Conservation (phyloP, 2,888 invertebrate genomes). For the Branchellion lobata region DNA sequence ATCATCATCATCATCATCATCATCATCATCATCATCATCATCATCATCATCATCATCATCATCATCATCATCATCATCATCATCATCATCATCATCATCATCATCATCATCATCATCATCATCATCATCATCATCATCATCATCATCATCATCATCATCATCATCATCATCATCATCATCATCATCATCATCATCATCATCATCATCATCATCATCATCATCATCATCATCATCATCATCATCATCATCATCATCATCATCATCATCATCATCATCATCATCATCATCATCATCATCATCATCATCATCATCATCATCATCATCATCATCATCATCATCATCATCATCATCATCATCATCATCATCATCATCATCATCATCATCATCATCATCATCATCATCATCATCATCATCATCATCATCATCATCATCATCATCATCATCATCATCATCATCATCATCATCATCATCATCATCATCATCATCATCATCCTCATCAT, state of each 20-base stretch:
- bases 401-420: slow-evolving; percentile 33
- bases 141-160: neutral
- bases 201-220: neutral
- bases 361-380: slow-evolving; percentile 26
- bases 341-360: neutral
- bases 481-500: too few species aligned
- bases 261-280: neutral
- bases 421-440: slow-evolving; percentile 33
- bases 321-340: slow-evolving; percentile 1
- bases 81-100: neutral
- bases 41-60: neutral
- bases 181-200: neutral
- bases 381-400: slow-evolving; percentile 33
- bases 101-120: neutral
- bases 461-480: neutral
- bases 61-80: neutral
- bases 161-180: neutral
- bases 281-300: neutral
- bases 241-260: neutral
- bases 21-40: neutral
- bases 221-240: neutral
- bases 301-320: slow-evolving; percentile 25
- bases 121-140: neutral
- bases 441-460: slow-evolving; percentile 19
- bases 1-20: neutral